Evolutionary conservation across 2,888 invertebrate genomes (phyloP).

Genomic region (Thymelicus lineola): DNA sequence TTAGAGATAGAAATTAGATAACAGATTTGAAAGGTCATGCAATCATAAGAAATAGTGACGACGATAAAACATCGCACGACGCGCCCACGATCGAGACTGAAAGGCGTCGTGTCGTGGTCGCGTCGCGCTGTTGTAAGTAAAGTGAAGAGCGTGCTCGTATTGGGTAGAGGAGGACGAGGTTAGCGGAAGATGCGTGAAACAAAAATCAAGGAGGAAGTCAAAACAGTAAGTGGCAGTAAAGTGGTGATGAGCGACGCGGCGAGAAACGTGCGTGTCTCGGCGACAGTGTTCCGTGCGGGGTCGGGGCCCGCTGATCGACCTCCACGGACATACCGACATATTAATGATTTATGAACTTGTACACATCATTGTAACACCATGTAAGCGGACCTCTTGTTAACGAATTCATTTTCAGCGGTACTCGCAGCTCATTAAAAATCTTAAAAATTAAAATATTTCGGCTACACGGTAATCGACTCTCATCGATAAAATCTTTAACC

Average conservation of each 20-base stretch:
- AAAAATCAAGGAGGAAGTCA: constrained; percentile 76
- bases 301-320: constrained; percentile 53
- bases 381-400: constrained; percentile 23
- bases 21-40: constrained; percentile 52
- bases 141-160: constrained; percentile 74
- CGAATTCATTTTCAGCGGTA: constrained; percentile 3
- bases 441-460: too few relatives aligned
- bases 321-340: constrained; percentile 44
- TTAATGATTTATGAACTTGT: constrained; percentile 34
- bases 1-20: constrained; percentile 52
- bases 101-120: constrained; percentile 14
- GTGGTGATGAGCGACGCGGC: constrained; percentile 79
- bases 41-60: constrained; percentile 50
- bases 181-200: constrained; percentile 77
- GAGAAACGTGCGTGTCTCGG: constrained; percentile 71
- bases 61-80: constrained; percentile 44
- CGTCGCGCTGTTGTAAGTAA: constrained; percentile 27
- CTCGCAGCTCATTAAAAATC: too few relatives aligned
- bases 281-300: constrained; percentile 84
- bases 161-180: constrained; percentile 70
- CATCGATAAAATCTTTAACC: constrained; percentile 21
- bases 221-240: constrained; percentile 80
- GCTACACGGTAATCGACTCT: background rate
- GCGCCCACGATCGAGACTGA: constrained; percentile 45
- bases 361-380: constrained; percentile 31